phyloP scores from a whole-genome alignment of 2,113 vertebrate genomes.

The Oceanodroma tethys region DNA sequence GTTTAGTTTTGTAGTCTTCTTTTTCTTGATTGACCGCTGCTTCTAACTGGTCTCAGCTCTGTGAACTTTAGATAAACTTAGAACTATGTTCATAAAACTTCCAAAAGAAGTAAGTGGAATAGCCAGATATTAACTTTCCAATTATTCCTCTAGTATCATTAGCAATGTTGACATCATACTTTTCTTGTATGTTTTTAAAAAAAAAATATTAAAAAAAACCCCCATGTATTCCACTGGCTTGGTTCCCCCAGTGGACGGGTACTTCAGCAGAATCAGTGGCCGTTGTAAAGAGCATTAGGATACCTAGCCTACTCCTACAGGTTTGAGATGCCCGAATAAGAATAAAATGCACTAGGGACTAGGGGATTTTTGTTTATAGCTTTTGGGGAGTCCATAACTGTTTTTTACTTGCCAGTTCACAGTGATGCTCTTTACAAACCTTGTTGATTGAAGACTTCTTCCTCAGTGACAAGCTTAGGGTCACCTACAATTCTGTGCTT shows the following conservation, averaged over 20 bases:
- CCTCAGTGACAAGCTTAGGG: not conserved
- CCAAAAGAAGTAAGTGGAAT: not conserved
- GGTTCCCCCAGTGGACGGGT: not conserved
- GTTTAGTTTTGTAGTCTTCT: not conserved
- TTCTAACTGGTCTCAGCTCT: not conserved
- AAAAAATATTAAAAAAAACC: not conserved
- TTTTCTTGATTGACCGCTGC: not conserved
- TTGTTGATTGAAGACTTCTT: not conserved
- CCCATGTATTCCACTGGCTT: not conserved
- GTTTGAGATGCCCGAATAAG: not conserved
- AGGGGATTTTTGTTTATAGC: not conserved
- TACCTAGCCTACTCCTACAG: accelerated
- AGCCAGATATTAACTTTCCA: not conserved
- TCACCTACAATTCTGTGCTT: not conserved
- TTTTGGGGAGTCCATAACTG: not conserved
- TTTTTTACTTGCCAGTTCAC: not conserved
- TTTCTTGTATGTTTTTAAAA: not conserved
- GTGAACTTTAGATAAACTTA: not conserved
- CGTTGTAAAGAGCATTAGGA: not conserved
- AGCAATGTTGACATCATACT: not conserved
- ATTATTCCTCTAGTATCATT: not conserved
- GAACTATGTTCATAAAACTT: not conserved
- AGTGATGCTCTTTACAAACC: not conserved
- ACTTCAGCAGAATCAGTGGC: not conserved
- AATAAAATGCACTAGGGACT: not conserved